Evolutionary conservation across 23 tunicate genomes (phyloP).

Genomic region (Trididemnum miniatum): DNA sequence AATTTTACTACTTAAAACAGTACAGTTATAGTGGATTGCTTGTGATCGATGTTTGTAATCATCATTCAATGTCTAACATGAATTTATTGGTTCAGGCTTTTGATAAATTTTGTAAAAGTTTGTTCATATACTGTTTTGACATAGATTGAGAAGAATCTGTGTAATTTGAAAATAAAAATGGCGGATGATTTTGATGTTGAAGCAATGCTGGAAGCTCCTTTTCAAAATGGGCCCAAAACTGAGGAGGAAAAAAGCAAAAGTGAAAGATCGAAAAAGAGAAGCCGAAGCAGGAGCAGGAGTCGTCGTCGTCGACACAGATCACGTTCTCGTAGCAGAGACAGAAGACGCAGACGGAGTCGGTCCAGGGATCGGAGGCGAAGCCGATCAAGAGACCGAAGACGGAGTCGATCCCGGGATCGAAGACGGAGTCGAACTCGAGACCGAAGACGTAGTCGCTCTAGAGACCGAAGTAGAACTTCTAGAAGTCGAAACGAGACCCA

Average conservation of each 20-base stretch:
- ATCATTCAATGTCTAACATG: no score
- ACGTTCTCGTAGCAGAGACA: neutral
- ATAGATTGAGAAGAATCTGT: neutral
- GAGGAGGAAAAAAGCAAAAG: conserved; percentile 37
- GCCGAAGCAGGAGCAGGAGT: conserved; percentile 49
- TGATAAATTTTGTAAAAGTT: no score
- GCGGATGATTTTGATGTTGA: conserved; percentile 96
- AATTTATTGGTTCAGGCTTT: no score
- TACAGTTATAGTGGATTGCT: no score
- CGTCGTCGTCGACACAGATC: neutral
- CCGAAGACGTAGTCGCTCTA: neutral
- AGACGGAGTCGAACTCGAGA: conserved; percentile 22
- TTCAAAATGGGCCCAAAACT: conserved; percentile 40
- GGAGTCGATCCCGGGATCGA: conserved; percentile 7
- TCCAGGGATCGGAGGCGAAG: neutral
- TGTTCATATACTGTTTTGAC: neutral
- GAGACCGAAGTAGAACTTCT: conserved; percentile 29
- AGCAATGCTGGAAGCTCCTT: conserved; percentile 96
- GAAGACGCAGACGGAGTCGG: neutral
- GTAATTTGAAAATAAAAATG: conserved; percentile 43
- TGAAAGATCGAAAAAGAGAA: conserved; percentile 24
- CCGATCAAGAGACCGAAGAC: conserved; percentile 9
- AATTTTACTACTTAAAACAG: no score
- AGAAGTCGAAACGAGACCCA: conserved; percentile 22
- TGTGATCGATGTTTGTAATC: no score